phyloP scores from a whole-genome alignment of 2,797 vertebrate species.

The Podargus strigoides region DNA sequence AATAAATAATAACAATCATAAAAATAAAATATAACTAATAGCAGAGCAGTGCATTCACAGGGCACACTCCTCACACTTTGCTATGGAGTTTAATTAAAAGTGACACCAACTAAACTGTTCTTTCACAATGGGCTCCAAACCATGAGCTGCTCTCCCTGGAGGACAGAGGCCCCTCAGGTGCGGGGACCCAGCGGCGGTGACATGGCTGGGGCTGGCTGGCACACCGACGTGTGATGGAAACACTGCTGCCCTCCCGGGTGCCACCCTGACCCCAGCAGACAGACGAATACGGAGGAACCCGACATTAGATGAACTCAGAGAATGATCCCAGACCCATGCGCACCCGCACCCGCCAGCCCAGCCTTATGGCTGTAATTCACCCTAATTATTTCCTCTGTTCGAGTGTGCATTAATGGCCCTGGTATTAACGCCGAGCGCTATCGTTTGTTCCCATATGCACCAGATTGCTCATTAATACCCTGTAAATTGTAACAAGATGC shows the following conservation, averaged over 20 bases:
- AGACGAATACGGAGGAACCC: no score
- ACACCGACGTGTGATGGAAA: rapidly evolving
- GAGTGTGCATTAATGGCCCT: conserved; percentile 24
- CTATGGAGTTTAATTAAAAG: not conserved
- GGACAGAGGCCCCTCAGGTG: not conserved
- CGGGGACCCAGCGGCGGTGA: not conserved
- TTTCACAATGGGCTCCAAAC: not conserved
- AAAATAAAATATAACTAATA: not conserved
- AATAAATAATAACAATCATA: conserved; percentile 25
- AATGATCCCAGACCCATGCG: rapidly evolving
- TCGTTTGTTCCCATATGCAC: conserved; percentile 37
- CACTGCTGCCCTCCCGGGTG: not conserved
- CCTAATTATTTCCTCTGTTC: conserved; percentile 9
- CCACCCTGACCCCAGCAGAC: rapidly evolving
- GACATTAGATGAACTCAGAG: rapidly evolving
- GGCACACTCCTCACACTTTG: not conserved
- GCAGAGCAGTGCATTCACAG: not conserved
- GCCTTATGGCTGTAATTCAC: not conserved
- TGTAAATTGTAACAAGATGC: not conserved
- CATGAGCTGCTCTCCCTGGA: not conserved
- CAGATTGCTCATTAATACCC: conserved; percentile 32
- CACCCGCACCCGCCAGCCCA: not conserved
- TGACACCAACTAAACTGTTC: not conserved
- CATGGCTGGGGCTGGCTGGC: not conserved
- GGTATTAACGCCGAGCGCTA: not conserved